phyloP scores from a whole-genome alignment of 2,888 invertebrate genomes.

The Drosophila merina region DNA sequence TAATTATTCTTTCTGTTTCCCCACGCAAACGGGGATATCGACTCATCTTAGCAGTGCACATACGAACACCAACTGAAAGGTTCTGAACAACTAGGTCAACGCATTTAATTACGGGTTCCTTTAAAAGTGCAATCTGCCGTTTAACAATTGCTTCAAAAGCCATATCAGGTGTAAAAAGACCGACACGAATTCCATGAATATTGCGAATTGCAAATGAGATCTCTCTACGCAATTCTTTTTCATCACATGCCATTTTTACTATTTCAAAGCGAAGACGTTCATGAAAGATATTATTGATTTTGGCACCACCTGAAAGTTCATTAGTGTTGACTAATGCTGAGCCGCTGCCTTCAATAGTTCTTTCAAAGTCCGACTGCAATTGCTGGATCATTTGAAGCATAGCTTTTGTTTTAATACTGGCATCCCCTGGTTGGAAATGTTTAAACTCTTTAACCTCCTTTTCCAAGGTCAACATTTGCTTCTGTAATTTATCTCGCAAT shows the following conservation, averaged over 20 bases:
- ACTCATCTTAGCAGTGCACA: conserved; percentile 98
- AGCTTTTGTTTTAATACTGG: conserved; percentile 99
- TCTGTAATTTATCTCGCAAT: conserved; percentile 97
- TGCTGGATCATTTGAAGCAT: conserved; percentile 99
- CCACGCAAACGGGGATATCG: conserved; percentile 98
- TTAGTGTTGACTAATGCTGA: conserved; percentile 98
- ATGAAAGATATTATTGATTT: conserved; percentile 99
- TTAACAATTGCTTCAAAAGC: conserved; percentile 99
- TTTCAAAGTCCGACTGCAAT: conserved; percentile 98
- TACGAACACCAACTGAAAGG: conserved; percentile 96
- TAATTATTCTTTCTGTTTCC: conserved; percentile 99
- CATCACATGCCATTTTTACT: conserved; percentile 99
- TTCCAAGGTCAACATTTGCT: conserved; percentile 96
- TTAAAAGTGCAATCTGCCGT: conserved; percentile 97
- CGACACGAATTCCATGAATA: conserved; percentile 98
- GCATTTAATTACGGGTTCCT: conserved; percentile 99
- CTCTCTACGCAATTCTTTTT: conserved; percentile 98
- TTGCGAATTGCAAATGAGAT: conserved; percentile 99
- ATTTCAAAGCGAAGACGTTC: conserved; percentile 99
- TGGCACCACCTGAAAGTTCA: conserved; percentile 99
- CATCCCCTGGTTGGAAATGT: conserved; percentile 99
- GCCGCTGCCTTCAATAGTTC: conserved; percentile 98
- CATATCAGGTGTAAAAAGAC: conserved; percentile 99
- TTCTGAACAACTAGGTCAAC: conserved; percentile 99
- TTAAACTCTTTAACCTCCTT: conserved; percentile 99